phyloP scores from a whole-genome alignment of 2,797 vertebrate genomes.

The Malurus splendens region DNA sequence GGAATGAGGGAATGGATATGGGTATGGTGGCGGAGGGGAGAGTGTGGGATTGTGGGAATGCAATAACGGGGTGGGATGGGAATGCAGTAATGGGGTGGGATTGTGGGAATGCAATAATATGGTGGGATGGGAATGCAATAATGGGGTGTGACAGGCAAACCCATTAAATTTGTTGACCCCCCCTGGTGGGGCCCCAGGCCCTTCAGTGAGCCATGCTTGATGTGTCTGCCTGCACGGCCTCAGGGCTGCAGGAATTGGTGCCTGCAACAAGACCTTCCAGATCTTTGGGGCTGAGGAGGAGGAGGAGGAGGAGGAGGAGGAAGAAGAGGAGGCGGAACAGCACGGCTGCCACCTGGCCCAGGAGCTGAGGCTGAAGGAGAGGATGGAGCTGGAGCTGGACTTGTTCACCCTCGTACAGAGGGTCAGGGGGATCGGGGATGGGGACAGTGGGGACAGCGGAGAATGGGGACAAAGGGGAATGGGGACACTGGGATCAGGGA shows the following conservation, averaged over 20 bases:
- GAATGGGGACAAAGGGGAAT: neutral
- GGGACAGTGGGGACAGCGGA: too few species aligned
- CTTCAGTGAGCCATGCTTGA: neutral
- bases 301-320: neutral
- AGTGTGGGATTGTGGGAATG: neutral
- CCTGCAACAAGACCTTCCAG: neutral
- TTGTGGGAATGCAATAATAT: neutral
- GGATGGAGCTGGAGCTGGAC: neutral
- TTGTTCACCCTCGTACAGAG: neutral
- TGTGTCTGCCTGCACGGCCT: neutral
- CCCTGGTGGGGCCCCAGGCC: rapidly evolving
- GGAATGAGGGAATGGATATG: neutral
- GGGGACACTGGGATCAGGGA: neutral
- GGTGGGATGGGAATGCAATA: neutral
- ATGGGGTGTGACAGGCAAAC: too few species aligned
- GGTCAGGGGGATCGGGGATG: neutral
- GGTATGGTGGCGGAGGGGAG: neutral
- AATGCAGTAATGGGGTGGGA: too few species aligned
- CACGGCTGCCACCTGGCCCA: neutral
- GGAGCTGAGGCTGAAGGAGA: neutral
- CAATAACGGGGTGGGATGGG: neutral
- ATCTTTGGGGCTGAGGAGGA: neutral
- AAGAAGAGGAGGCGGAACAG: neutral
- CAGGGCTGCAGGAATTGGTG: neutral
- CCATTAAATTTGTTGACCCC: too few species aligned